phyloP scores from a whole-genome alignment of 2,113 vertebrate species.

The Cebus imitator region DNA sequence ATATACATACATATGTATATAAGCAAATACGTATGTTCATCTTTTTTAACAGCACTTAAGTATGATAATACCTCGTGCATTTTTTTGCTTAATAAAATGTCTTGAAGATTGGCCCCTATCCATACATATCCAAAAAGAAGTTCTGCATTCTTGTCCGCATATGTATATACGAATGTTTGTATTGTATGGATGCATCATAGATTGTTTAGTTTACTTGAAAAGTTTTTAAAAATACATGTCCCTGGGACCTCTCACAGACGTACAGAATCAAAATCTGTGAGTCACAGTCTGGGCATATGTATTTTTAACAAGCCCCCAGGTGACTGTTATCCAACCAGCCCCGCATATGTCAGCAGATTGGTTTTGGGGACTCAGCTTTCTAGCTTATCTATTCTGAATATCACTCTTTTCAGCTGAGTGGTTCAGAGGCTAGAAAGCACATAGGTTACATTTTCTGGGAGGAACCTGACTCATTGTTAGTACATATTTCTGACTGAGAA shows the following conservation, averaged over 20 bases:
- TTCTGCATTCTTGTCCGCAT: neutral
- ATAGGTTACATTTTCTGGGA: neutral
- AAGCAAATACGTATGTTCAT: neutral
- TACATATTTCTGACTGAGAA: neutral
- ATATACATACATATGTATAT: neutral
- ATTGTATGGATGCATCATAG: neutral
- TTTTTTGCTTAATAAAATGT: conserved; percentile 33
- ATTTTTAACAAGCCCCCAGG: neutral
- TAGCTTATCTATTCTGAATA: neutral
- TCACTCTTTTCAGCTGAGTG: neutral
- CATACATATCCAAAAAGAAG: neutral
- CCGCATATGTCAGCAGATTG: neutral
- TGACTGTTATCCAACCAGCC: neutral
- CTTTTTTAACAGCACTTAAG: neutral
- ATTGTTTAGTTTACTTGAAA: neutral
- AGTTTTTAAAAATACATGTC: neutral
- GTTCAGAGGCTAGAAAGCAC: neutral
- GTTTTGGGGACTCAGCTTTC: neutral
- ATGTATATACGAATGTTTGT: neutral
- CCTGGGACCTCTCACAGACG: neutral
- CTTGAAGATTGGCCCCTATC: neutral
- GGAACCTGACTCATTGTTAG: neutral
- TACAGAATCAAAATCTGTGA: neutral
- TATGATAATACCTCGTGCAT: neutral
- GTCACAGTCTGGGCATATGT: neutral